These are phyloP conservation scores for Fragum whitleyi DNA, from an alignment of 2,888 invertebrate genomes.

Conservation along the genomic window DNA sequence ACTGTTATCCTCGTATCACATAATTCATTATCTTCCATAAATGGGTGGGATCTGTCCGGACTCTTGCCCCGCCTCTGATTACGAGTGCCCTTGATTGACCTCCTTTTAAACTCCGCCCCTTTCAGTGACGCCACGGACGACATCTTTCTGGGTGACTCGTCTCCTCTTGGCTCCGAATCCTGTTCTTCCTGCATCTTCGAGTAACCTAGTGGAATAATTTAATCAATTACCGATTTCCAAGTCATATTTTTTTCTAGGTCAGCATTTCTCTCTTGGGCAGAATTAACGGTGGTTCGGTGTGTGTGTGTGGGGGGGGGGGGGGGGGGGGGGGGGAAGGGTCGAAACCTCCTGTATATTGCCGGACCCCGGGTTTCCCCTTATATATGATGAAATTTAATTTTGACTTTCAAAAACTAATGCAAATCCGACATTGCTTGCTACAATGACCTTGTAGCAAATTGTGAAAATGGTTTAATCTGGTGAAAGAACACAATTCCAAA, in stretches of 20 bases:
- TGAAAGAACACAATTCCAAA: too few relatives aligned
- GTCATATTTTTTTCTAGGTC: background rate
- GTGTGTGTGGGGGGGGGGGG: too few relatives aligned
- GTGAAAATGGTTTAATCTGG: too few relatives aligned
- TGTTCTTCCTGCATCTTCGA: background rate
- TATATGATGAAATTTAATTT: too few relatives aligned
- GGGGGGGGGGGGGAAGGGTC: too few relatives aligned
- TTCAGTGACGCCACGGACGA: slow-evolving; percentile 21
- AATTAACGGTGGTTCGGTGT: too few relatives aligned
- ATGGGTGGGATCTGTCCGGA: slow-evolving; percentile 28
- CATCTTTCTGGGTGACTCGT: slow-evolving; percentile 46
- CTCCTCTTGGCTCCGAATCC: background rate
- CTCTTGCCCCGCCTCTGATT: slow-evolving; percentile 13
- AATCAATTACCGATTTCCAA: background rate
- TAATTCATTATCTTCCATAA: slow-evolving; percentile 42
- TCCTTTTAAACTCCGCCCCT: slow-evolving; percentile 41
- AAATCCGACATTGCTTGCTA: too few relatives aligned
- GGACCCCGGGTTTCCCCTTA: too few relatives aligned
- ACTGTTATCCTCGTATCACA: slow-evolving; percentile 47
- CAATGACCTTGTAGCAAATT: too few relatives aligned
- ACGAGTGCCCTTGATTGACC: background rate
- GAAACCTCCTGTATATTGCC: too few relatives aligned
- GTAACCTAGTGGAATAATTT: too few relatives aligned
- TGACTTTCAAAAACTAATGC: too few relatives aligned
- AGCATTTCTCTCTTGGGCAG: background rate